Evolutionary conservation across 2,113 vertebrate species (phyloP), one percentile per base, ranked within the genome.

Genomic region (Phodopus roborovskii): DNA sequence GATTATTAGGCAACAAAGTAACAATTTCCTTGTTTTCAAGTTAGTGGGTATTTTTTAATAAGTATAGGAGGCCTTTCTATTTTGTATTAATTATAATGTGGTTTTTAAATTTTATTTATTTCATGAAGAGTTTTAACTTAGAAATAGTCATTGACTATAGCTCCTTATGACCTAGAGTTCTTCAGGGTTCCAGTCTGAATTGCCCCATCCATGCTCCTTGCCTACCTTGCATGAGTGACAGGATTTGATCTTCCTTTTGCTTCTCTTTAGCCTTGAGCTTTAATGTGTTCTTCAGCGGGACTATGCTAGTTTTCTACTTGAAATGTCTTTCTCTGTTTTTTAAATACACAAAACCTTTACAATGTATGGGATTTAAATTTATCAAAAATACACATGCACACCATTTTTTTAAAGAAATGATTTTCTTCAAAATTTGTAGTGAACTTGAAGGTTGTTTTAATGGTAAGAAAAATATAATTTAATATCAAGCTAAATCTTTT

Each of bases 401-500:
- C 70, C n/a, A 20, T 83, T 58, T 77, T 92, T 93, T 96, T 75
- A 90, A 96, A 93, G 83, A 77, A 88, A 36, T 97, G 94, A 95
- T 95, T 96, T 97, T 79, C 42, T 62, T 82, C 84, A 96, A 85
- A 84, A 88, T 96, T 96, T 84, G 77, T 74, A 85, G 60, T 91
- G 90, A 92, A 86, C 73, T 95, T 94, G 79, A 83, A 94, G 95
- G 94, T 81, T 90, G 71, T 91, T 91, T 97, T 95, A 96, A 92
- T 96, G 78, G 39, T 79, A 90, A 77, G 42, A 39, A 95, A 94
- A 93, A 85, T 90, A 94, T 75, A 90, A 92, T 94, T 91, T 83
- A 94, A 78, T 96, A 92, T 96, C 90, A 96, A 95, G 22, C 87
- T 95, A 95, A 94, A 95, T 95, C 87, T 95, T 91, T 97, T 87